Base-by-base conservation (phyloP, 2,113 vertebrate genomes). In the Leucoraja erinaceus region DNA sequence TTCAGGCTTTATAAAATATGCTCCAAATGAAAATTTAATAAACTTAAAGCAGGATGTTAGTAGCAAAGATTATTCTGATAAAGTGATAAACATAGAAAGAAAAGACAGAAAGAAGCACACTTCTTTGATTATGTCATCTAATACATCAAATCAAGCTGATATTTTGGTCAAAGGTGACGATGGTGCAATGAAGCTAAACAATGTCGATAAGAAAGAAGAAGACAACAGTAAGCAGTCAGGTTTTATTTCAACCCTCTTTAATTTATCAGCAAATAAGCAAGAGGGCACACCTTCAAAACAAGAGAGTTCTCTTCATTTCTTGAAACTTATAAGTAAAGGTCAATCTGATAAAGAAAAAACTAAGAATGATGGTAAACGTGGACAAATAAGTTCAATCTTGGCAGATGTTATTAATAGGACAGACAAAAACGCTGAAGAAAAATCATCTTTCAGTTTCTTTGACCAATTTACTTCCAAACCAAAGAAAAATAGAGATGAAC, bases 1-100 rank as follows among this genome's bases (percentile, higher is more conserved):
- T 94, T 96, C 97, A 92, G 96, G 95, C 38, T 94, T 97, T 4
- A 95, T 97, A 92, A 94, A 47, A 81, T 94, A 94, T 94, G 95
- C 96, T 94, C 95, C 95, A 93, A 93, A 76, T 93, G 96, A 97
- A 93, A 95, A 96, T n/a, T 68, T 93, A 28, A 93, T 93, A 77
- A 93, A 0, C 94, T 47, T 28, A 28, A 74, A 74, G 38, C 31
- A 72, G 38, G 38, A 91, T 28, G 68, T 91, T 14, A 25, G 66
- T 14, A 94, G 88, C 93, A 95, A 95, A 90, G 94, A 96, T n/a
- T 81, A 61, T 0, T 12, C 93, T 88, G 33, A 93, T 68, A 96
- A 95, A 94, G 94, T 93, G 0, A 93, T 94, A 93, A 86, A 88
- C 16, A 94, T 90, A 93, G 90, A 93, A 90, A 94, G 96, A 61